Base-by-base conservation (phyloP, 1,140 invertebrate genomes). In the Drosophila mojavensis region DNA sequence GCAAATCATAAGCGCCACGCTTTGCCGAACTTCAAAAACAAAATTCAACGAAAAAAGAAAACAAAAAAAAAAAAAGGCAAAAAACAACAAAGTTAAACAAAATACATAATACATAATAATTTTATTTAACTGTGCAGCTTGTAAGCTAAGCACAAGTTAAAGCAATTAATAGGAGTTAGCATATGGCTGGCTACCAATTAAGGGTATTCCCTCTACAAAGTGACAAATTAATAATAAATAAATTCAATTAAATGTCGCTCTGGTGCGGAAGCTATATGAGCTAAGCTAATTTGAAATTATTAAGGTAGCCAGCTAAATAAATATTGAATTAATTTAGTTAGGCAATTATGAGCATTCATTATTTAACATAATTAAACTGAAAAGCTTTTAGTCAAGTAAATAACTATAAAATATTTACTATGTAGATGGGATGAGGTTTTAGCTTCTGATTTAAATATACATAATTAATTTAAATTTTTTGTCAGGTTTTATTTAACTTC, bases 1-100 rank as follows among this genome's bases (percentile, higher is more conserved):
- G 83, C 76, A 86, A 86, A 86, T 86, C 77, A 83, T 73, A 85
- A 70, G 84, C 83, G 83, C 83, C 83, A 86, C 83, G 83, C 83
- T 88, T 88, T 88, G 65, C 45, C 83, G 69, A 82, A 83, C 83
- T 88, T 74, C 47, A 78, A 78, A 76, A 78, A 59, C 36, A 72
- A 47, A 71, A 63, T 67, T 73, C 59, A 77, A 39, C 55, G 45
- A 28, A 53, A 72, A 30, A 45, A 50, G 53, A 51, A 56, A 39
- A 61, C 17, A 78, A 39, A 66, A 63, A 51, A 39, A 61, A 45
- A 33, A 33, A 33, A 30, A 20, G 20, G 20, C 20, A 5, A 56
- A 45, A n/a, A 56, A 55, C 5, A 45, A 33, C 62, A 55, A 69
- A 68, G 48, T 56, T 78, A 55, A 78, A 53, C n/a, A 59, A 43